These are phyloP conservation scores for Lacerta agilis DNA, from an alignment of 2,797 vertebrate genomes.

Conservation along the genomic window DNA sequence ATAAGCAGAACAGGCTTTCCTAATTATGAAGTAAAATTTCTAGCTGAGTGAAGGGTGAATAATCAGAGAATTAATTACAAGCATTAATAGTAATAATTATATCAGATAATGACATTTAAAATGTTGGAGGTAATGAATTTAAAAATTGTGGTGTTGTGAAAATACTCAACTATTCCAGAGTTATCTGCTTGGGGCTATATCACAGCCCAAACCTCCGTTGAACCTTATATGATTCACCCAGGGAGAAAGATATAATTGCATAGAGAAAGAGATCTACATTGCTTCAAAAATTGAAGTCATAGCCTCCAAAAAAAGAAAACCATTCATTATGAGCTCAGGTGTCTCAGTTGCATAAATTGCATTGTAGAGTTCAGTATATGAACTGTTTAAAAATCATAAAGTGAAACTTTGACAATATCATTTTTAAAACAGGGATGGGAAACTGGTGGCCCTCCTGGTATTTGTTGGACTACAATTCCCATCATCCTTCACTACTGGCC, in stretches of 20 bases:
- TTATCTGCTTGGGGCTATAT: neutral
- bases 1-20: conserved; percentile 38
- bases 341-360: neutral
- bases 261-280: neutral
- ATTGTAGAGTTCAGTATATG: neutral
- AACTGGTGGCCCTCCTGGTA: too few species aligned
- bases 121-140: conserved; percentile 33
- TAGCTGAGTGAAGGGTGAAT: conserved; percentile 42
- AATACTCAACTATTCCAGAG: neutral
- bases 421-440: neutral
- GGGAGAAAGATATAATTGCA: neutral
- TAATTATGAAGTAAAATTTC: conserved; percentile 57
- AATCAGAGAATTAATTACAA: conserved; percentile 55
- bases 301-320: neutral
- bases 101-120: conserved; percentile 20
- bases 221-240: accelerated
- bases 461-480: too few species aligned
- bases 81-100: conserved; percentile 46
- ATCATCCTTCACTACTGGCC: too few species aligned
- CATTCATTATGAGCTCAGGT: neutral
- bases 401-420: neutral
- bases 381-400: neutral
- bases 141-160: conserved; percentile 26
- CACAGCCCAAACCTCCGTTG: neutral
- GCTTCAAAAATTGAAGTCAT: neutral